Evolutionary conservation across 2,797 vertebrate genomes (phyloP).

Genomic region (Myiotriccus ornatus): DNA sequence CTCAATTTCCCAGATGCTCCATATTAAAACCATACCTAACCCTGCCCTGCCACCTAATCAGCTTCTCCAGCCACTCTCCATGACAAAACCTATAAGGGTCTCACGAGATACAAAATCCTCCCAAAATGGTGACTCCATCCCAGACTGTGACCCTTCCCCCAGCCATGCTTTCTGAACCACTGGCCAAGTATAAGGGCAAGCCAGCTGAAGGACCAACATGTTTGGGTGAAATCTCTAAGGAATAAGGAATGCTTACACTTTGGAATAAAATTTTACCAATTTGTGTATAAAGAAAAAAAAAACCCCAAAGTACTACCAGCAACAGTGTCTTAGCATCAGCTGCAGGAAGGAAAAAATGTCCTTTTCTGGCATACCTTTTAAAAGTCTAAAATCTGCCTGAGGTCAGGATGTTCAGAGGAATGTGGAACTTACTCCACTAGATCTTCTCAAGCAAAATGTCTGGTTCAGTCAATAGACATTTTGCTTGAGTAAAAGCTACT

Average conservation of each 20-base stretch:
- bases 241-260: neutral
- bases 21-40: neutral
- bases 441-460: neutral
- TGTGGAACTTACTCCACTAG: neutral
- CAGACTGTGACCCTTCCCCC: neutral
- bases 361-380: neutral
- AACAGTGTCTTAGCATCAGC: neutral
- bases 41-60: neutral
- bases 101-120: neutral
- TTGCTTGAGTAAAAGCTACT: neutral
- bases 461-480: neutral
- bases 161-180: neutral
- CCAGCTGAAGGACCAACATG: neutral
- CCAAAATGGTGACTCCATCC: neutral
- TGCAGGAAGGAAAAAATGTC: neutral
- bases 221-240: neutral
- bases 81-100: rapidly evolving
- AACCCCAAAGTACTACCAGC: neutral
- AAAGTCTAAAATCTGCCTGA: neutral
- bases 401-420: neutral
- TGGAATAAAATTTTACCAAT: neutral
- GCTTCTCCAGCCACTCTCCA: neutral
- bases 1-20: neutral
- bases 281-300: neutral
- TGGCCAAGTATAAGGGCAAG: neutral